Evolutionary conservation across 2,888 invertebrate species (phyloP), one percentile per base, ranked within the genome.

Genomic region (Eurois occulta): DNA sequence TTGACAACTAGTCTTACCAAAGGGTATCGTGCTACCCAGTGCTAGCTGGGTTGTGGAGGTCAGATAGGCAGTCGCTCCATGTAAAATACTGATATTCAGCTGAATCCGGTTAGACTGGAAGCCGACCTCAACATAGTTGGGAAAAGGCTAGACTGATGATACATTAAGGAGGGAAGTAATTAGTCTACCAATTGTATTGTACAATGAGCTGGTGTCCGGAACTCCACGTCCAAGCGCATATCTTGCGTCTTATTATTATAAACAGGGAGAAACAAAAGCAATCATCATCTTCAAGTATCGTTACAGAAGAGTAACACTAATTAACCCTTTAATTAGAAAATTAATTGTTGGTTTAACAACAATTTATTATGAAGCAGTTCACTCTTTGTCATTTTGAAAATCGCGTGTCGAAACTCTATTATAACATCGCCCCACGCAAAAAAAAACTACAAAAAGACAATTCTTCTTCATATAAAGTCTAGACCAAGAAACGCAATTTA

Each of bases 401-500:
- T 66, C 28, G 69, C 70, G 70, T 80, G 85, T 71, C 35, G 38
- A 24, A 46, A 46, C 48, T 48, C 43, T 43, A 82, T 81, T 52
- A 32, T 58, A 35, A 76, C 55, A 75, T 69, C 28, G 75, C 66
- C 6, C 28, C 24, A 38, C 32, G 64, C 70, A 73, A 78, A 73
- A n/a, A 71, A 71, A 2, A 38, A 65, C 1, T 46, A 81, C 38
- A 86, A 83, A 75, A 83, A 86, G 46, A 5, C 66, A 72, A 67
- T 75, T 83, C 64, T 72, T 78, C 74, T 76, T 66, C 86, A 41
- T 66, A 84, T 72, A 46, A 72, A 77, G n/a, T 55, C 55, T 60
- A 32, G 60, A 32, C 24, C 52, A 64, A 67, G 66, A 69, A 62
- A 62, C n/a, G 58, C 70, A 80, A 87, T 85, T 84, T 75, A 85